These are phyloP conservation scores for Epinephelus malabaricus DNA, from an alignment of 2,797 vertebrate species.

Conservation along the genomic window DNA sequence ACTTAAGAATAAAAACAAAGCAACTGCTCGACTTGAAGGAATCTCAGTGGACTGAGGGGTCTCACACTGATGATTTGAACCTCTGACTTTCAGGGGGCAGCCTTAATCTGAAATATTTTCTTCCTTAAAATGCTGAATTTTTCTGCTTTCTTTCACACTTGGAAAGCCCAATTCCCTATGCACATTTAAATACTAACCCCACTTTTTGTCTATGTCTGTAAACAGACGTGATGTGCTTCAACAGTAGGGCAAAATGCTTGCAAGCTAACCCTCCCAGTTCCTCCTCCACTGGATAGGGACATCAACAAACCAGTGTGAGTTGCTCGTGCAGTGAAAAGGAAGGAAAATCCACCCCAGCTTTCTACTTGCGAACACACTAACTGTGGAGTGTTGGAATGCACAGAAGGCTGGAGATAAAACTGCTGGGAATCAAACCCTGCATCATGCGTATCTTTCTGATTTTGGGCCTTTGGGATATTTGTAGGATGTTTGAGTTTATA, in stretches of 20 bases:
- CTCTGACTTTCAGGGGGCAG: too few species aligned
- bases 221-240: constrained; percentile 12
- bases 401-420: background rate
- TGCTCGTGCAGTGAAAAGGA: background rate
- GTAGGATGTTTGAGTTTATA: background rate
- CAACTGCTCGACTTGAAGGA: too few species aligned
- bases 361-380: background rate
- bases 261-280: background rate
- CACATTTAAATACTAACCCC: background rate
- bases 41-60: too few species aligned
- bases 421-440: background rate
- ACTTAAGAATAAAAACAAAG: too few species aligned
- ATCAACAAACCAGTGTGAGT: background rate
- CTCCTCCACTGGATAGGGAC: background rate
- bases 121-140: background rate
- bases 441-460: background rate
- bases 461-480: background rate
- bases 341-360: background rate
- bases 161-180: background rate
- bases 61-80: too few species aligned
- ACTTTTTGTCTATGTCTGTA: background rate
- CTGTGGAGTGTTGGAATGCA: constrained; percentile 6
- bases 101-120: too few species aligned
- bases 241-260: background rate
- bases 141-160: background rate